phyloP scores from a whole-genome alignment of 23 tunicate genomes.

The Trididemnum clinides region DNA sequence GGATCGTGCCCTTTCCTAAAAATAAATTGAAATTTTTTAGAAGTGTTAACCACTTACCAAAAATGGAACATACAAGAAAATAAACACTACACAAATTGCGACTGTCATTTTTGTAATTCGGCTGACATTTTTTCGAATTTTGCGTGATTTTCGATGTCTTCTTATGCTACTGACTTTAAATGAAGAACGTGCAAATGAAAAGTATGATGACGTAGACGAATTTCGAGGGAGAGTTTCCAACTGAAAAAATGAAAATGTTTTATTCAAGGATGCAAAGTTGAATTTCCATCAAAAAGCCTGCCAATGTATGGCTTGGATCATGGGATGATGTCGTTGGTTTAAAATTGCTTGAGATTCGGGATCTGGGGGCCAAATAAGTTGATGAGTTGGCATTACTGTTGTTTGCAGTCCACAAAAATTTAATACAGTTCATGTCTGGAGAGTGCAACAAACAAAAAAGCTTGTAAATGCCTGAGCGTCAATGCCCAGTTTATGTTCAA shows the following conservation, averaged over 20 bases:
- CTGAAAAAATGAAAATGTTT: background rate
- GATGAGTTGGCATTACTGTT: background rate
- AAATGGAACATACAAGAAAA: slow-evolving; percentile 57
- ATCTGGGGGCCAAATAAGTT: background rate
- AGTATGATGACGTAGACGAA: slow-evolving; percentile 46
- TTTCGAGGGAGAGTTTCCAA: background rate
- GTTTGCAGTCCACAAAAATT: background rate
- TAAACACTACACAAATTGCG: slow-evolving; percentile 45
- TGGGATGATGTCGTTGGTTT: no score
- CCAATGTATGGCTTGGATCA: no score
- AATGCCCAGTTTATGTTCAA: no score
- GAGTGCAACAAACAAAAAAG: no score
- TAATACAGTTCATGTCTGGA: no score
- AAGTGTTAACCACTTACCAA: slow-evolving; percentile 18
- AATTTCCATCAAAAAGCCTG: no score
- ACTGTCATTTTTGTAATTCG: slow-evolving; percentile 73
- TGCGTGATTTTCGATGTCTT: background rate
- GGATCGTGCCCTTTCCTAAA: no score
- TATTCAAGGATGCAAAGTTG: no score
- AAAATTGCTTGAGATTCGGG: background rate
- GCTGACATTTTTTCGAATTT: slow-evolving; percentile 52
- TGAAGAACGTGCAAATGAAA: slow-evolving; percentile 7
- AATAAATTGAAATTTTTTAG: no score
- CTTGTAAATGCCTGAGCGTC: no score
- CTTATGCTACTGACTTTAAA: background rate